Evolutionary conservation across 2,113 vertebrate genomes (phyloP).

Genomic region (Pholis gunnellus): DNA sequence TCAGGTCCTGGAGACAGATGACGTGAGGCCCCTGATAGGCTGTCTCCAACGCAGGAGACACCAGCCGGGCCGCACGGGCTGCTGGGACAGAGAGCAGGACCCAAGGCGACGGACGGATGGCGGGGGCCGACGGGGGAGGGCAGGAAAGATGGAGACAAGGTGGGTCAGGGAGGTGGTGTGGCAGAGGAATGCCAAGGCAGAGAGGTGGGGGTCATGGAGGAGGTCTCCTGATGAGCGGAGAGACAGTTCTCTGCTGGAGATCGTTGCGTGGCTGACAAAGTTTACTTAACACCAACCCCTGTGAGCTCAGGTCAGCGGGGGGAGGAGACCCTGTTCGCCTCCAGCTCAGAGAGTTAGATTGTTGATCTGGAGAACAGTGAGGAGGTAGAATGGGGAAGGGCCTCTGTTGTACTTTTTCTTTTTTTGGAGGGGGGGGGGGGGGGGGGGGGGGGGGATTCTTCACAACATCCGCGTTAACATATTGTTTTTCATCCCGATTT

Average conservation of each 20-base stretch:
- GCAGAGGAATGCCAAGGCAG: constrained; percentile 67
- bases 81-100: constrained; percentile 72
- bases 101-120: constrained; percentile 56
- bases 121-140: constrained; percentile 17
- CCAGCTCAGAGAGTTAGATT: constrained; percentile 18
- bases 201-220: constrained; percentile 57
- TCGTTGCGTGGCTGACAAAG: constrained; percentile 69
- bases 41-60: constrained; percentile 79
- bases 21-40: constrained; percentile 81
- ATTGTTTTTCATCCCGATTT: not conserved
- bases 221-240: constrained; percentile 70
- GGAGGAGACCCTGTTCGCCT: constrained; percentile 21
- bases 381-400: not conserved
- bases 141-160: constrained; percentile 34
- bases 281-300: constrained; percentile 79
- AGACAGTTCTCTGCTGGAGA: constrained; percentile 77
- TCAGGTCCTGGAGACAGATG: constrained; percentile 78
- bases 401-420: constrained; percentile 6
- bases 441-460: not conserved
- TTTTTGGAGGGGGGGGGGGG: too few species aligned
- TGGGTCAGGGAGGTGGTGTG: constrained; percentile 61
- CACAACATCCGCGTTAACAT: not conserved
- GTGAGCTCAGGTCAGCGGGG: constrained; percentile 60
- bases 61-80: constrained; percentile 40
- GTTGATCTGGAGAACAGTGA: constrained; percentile 35